Percentiles rank a stretch among this genome's conserved stretches.
These are phyloP conservation scores for Nylanderia fulva DNA, from an alignment of 1,140 invertebrate species.

Conservation along the genomic window DNA sequence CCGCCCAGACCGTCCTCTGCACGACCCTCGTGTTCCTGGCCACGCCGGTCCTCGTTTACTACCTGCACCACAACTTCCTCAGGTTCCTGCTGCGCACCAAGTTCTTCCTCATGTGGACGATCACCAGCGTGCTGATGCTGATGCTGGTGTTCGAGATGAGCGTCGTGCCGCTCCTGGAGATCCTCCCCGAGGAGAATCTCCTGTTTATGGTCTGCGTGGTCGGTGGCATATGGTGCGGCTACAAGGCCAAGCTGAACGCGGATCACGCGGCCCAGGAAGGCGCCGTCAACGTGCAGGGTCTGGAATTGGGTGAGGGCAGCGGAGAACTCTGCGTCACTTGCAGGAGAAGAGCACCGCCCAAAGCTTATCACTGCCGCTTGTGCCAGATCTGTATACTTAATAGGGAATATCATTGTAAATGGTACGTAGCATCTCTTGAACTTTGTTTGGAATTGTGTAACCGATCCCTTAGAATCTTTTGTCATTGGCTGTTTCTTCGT, in stretches of 20 bases:
- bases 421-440: slow-evolving; percentile 71
- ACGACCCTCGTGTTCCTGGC: slow-evolving; percentile 88
- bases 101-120: slow-evolving; percentile 90
- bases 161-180: slow-evolving; percentile 89
- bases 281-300: slow-evolving; percentile 63
- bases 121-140: slow-evolving; percentile 88
- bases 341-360: slow-evolving; percentile 79
- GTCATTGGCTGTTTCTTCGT: background rate
- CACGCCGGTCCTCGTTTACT: slow-evolving; percentile 88
- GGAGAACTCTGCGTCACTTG: slow-evolving; percentile 82
- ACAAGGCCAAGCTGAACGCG: slow-evolving; percentile 87
- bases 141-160: slow-evolving; percentile 89
- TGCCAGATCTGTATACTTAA: slow-evolving; percentile 83
- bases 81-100: slow-evolving; percentile 88
- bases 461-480: background rate
- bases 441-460: background rate
- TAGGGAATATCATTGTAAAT: slow-evolving; percentile 84
- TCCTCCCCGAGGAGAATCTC: slow-evolving; percentile 89
- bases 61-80: slow-evolving; percentile 87
- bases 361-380: slow-evolving; percentile 81
- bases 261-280: slow-evolving; percentile 79
- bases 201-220: slow-evolving; percentile 87
- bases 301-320: slow-evolving; percentile 82
- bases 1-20: slow-evolving; percentile 87
- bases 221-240: slow-evolving; percentile 87